These are phyloP conservation scores for Balanococcus diminutus DNA, from an alignment of 2,888 invertebrate species.

Conservation along the genomic window DNA sequence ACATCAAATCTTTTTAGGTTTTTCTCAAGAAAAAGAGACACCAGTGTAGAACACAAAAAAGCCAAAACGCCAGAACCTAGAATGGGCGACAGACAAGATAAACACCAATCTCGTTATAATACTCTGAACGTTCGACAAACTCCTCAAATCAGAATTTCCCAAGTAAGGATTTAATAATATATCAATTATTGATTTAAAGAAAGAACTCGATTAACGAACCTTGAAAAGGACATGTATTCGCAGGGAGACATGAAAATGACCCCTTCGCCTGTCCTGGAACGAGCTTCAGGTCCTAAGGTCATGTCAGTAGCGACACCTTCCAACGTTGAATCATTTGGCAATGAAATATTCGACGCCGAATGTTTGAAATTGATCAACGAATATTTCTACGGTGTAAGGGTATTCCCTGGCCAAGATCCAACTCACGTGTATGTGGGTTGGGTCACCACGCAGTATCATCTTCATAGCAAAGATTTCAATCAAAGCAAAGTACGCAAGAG, in stretches of 20 bases:
- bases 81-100: constrained; percentile 49
- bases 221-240: background rate
- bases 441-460: constrained; percentile 97
- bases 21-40: constrained; percentile 79
- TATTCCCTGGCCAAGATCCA: constrained; percentile 95
- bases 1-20: constrained; percentile 67
- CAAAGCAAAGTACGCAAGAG: constrained; percentile 82
- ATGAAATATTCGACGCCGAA: constrained; percentile 85
- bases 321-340: constrained; percentile 79
- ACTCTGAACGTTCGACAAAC: constrained; percentile 57
- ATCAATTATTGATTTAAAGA: background rate
- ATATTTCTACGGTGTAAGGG: constrained; percentile 88
- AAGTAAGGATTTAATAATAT: constrained; percentile 59
- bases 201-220: background rate
- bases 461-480: constrained; percentile 89
- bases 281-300: constrained; percentile 71
- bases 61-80: constrained; percentile 74
- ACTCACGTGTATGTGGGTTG: constrained; percentile 96
- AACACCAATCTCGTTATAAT: constrained; percentile 47
- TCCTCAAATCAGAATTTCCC: constrained; percentile 62
- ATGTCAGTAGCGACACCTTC: constrained; percentile 74
- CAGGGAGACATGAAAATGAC: constrained; percentile 69
- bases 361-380: constrained; percentile 93
- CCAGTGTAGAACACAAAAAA: constrained; percentile 74
- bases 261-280: constrained; percentile 71